A percentile compares a stretch with the other conserved stretches of the same genome.
Evolutionary conservation across 2,888 invertebrate species (phyloP).

Genomic region (Mesorhabditis spiculigera): DNA sequence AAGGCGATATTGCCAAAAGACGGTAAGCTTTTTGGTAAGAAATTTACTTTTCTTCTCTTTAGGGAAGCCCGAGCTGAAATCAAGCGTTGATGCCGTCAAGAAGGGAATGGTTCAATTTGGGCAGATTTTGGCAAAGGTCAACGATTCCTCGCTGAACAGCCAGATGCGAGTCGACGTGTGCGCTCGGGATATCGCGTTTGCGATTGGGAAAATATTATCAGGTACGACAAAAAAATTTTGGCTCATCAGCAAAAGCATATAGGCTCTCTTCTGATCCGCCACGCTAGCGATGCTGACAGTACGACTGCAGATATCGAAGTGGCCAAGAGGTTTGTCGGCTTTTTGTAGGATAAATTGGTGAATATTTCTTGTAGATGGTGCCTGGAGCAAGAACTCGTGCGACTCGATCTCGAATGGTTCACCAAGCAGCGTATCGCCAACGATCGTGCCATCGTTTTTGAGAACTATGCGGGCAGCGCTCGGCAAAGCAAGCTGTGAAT

Average conservation of each 20-base stretch:
- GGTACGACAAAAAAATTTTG: conserved; percentile 39
- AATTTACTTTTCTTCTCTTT: neutral
- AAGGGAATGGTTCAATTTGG: conserved; percentile 24
- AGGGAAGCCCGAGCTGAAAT: conserved; percentile 10
- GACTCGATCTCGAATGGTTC: conserved; percentile 32
- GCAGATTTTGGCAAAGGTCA: conserved; percentile 24
- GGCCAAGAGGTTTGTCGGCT: conserved; percentile 25
- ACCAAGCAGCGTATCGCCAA: conserved; percentile 21
- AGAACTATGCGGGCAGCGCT: conserved; percentile 24
- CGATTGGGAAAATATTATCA: conserved; percentile 61
- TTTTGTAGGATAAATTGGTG: neutral
- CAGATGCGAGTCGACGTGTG: conserved; percentile 57
- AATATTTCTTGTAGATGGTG: conserved; percentile 21
- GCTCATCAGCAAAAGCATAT: neutral
- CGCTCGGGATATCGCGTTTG: conserved; percentile 64
- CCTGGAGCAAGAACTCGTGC: conserved; percentile 34
- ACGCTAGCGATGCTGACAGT: conserved; percentile 51
- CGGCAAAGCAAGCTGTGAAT: conserved; percentile 12
- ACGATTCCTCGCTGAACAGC: conserved; percentile 14
- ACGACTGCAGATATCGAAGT: conserved; percentile 33
- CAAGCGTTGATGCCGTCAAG: conserved; percentile 22
- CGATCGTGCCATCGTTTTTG: conserved; percentile 41
- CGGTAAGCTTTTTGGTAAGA: conserved; percentile 10
- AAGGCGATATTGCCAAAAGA: conserved; percentile 21
- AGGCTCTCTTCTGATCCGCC: conserved; percentile 59